A percentile compares a stretch with the other conserved stretches of the same genome.
These are phyloP conservation scores for Oreochromis spilurus DNA, from an alignment of 2,113 vertebrate genomes.

Conservation along the genomic window DNA sequence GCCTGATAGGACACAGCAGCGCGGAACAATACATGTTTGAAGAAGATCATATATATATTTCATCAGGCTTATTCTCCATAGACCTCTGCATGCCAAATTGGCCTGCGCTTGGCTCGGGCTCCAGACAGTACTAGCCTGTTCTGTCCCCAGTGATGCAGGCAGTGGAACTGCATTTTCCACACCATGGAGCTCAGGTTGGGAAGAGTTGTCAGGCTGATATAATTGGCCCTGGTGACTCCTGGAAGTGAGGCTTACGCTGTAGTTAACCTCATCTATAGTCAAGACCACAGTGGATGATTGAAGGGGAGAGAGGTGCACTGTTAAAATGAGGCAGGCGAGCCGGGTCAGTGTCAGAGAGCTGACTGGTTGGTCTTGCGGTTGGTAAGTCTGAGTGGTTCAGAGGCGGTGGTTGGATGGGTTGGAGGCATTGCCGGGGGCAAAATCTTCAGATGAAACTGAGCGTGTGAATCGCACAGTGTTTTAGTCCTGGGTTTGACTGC, in stretches of 20 bases:
- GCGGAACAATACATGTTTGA: slow-evolving; percentile 76
- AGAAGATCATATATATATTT: slow-evolving; percentile 79
- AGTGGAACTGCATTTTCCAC: slow-evolving; percentile 76
- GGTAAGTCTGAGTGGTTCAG: slow-evolving; percentile 34
- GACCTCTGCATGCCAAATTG: slow-evolving; percentile 75
- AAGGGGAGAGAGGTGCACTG: slow-evolving; percentile 61
- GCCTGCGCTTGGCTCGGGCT: slow-evolving; percentile 54
- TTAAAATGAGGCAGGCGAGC: slow-evolving; percentile 45
- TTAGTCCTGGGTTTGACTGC: slow-evolving; percentile 28
- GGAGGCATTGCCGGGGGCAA: slow-evolving; percentile 60
- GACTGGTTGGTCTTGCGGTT: slow-evolving; percentile 39
- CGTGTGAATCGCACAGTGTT: slow-evolving; percentile 65
- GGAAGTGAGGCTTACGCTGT: slow-evolving; percentile 66
- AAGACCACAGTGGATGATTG: slow-evolving; percentile 62
- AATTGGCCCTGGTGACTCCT: slow-evolving; percentile 76
- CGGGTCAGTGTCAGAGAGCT: slow-evolving; percentile 52
- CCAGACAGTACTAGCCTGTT: slow-evolving; percentile 64
- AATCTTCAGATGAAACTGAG: slow-evolving; percentile 72
- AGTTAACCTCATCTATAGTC: slow-evolving; percentile 74
- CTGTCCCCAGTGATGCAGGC: slow-evolving; percentile 73
- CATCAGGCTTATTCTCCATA: slow-evolving; percentile 73
- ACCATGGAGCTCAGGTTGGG: slow-evolving; percentile 70
- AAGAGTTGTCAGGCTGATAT: slow-evolving; percentile 72
- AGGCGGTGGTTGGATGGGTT: slow-evolving; percentile 58
- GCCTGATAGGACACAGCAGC: slow-evolving; percentile 68